Percentiles rank a stretch among this genome's conserved stretches.
phyloP scores from a whole-genome alignment of 2,113 vertebrate genomes.

The Pterocles orientalis region DNA sequence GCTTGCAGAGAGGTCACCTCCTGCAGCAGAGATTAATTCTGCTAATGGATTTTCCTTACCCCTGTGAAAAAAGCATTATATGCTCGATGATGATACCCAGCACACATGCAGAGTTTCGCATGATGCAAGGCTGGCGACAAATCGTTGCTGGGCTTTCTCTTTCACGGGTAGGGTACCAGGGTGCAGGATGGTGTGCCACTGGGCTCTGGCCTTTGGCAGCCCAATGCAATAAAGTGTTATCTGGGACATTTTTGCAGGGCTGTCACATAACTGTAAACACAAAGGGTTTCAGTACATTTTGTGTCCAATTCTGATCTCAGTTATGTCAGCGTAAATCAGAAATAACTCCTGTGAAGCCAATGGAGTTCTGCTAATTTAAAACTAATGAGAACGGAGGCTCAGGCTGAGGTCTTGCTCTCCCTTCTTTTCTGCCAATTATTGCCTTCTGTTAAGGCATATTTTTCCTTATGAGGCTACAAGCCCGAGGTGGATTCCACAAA shows the following conservation, averaged over 20 bases:
- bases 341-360: neutral
- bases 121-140: neutral
- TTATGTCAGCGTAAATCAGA: neutral
- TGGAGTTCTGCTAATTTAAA: neutral
- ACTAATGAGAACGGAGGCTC: neutral
- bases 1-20: neutral
- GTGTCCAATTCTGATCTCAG: neutral
- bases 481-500: neutral
- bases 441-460: neutral
- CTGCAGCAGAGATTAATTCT: constrained; percentile 46
- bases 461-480: constrained; percentile 29
- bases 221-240: neutral
- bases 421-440: constrained; percentile 6
- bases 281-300: neutral
- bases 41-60: constrained; percentile 56
- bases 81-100: neutral
- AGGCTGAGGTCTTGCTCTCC: neutral
- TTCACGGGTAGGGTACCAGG: neutral
- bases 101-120: neutral
- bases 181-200: neutral
- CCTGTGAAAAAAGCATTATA: constrained; percentile 8
- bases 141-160: neutral
- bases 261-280: neutral
- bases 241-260: rapidly evolving
- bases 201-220: neutral